These are phyloP conservation scores for Anthopleura xanthogrammica DNA, from an alignment of 92 coral and sea anemone species.

Conservation along the genomic window DNA sequence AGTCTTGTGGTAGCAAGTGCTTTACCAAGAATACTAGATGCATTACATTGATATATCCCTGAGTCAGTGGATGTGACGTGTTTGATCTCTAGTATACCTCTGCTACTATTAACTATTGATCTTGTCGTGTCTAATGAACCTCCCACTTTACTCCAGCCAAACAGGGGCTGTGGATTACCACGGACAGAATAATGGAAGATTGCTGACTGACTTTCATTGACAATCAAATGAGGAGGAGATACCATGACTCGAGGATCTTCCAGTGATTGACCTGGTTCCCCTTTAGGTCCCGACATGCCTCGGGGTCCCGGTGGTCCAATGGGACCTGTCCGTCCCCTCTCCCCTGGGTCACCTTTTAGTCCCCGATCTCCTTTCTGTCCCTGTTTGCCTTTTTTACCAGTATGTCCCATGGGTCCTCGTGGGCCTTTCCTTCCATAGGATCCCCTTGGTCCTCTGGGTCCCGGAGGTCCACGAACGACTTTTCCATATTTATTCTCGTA, in stretches of 20 bases:
- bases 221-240: constrained; percentile 30
- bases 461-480: constrained; percentile 13
- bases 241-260: constrained; percentile 38
- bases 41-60: constrained; percentile 22
- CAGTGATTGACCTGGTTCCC: constrained; percentile 40
- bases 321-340: constrained; percentile 17
- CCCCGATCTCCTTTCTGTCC: constrained; percentile 13
- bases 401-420: constrained; percentile 8
- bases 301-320: constrained; percentile 38
- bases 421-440: background rate
- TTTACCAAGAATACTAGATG: constrained; percentile 27
- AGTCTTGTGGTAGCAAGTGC: background rate
- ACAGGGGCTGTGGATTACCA: constrained; percentile 45
- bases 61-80: constrained; percentile 1
- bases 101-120: constrained; percentile 2
- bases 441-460: constrained; percentile 15
- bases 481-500: constrained; percentile 5
- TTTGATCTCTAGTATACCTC: constrained; percentile 14
- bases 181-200: constrained; percentile 37
- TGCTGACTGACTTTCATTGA: constrained; percentile 48
- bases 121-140: background rate
- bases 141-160: constrained; percentile 33
- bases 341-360: constrained; percentile 20
- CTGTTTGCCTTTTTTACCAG: constrained; percentile 17
- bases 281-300: constrained; percentile 49